These are phyloP conservation scores for Xenopus borealis DNA, from an alignment of 2,113 vertebrate species.

Conservation along the genomic window DNA sequence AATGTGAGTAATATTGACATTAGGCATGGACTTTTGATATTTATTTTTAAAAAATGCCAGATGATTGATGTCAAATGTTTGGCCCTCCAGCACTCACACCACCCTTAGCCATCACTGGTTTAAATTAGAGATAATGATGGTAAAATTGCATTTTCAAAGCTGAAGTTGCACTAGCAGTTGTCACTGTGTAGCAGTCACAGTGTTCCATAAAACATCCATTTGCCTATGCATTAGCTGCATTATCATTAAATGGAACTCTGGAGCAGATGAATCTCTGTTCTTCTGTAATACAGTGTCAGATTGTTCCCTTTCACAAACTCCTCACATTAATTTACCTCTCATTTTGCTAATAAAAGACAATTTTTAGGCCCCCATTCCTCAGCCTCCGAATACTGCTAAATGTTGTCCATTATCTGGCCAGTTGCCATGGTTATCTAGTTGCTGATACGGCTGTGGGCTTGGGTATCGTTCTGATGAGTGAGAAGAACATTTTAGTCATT, in stretches of 20 bases:
- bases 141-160: too few species aligned
- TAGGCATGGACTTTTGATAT: too few species aligned
- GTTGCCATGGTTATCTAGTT: slow-evolving; percentile 9
- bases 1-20: too few species aligned
- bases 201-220: background rate
- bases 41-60: too few species aligned
- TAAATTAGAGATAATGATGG: too few species aligned
- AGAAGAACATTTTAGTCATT: slow-evolving; percentile 5
- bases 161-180: too few species aligned
- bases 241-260: background rate
- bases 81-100: too few species aligned
- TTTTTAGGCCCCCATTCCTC: background rate
- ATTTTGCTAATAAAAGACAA: background rate
- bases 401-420: slow-evolving; percentile 4
- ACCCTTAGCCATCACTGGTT: too few species aligned
- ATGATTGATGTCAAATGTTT: too few species aligned
- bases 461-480: background rate
- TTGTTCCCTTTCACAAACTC: background rate
- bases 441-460: background rate
- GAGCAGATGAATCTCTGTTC: background rate
- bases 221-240: background rate
- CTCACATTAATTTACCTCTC: slow-evolving; percentile 12
- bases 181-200: background rate
- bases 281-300: background rate
- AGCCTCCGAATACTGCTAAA: background rate